Conservation (phyloP, 2,797 vertebrate genomes). For the Darevskia nairensis region DNA sequence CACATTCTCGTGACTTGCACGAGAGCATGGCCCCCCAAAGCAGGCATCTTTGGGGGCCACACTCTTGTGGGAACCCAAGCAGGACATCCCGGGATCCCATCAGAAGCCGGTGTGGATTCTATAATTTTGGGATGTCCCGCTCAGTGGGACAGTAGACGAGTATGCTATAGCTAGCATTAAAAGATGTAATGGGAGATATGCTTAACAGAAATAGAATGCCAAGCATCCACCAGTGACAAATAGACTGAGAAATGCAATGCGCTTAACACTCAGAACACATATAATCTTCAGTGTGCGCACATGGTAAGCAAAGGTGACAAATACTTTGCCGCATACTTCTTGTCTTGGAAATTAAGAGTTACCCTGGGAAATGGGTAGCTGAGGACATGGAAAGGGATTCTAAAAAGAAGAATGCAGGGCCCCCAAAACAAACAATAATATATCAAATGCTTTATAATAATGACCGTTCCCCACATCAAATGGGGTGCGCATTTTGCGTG, state of each 20-base stretch:
- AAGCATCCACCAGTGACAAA: background rate
- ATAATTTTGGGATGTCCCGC: no score
- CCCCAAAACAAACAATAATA: background rate
- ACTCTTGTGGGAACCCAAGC: no score
- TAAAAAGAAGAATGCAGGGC: background rate
- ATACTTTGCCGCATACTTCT: background rate
- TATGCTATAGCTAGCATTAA: background rate
- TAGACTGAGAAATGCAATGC: background rate
- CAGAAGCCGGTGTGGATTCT: no score
- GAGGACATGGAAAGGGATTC: constrained; percentile 1
- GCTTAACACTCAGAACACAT: background rate
- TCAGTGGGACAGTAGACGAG: no score
- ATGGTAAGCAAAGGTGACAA: fast-evolving
- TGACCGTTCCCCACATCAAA: no score
- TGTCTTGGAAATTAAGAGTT: background rate
- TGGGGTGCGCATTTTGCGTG: no score
- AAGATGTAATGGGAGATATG: background rate
- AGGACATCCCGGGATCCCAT: no score
- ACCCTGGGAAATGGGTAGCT: background rate
- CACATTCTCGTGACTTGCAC: no score
- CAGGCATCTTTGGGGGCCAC: no score
- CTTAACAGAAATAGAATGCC: background rate
- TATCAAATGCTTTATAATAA: background rate
- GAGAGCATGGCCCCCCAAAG: no score
- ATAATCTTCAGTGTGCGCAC: background rate